Percentiles rank a stretch among this genome's conserved stretches.
Conservation (phyloP, 1,140 invertebrate species). For the Chrysomallon squamiferum region DNA sequence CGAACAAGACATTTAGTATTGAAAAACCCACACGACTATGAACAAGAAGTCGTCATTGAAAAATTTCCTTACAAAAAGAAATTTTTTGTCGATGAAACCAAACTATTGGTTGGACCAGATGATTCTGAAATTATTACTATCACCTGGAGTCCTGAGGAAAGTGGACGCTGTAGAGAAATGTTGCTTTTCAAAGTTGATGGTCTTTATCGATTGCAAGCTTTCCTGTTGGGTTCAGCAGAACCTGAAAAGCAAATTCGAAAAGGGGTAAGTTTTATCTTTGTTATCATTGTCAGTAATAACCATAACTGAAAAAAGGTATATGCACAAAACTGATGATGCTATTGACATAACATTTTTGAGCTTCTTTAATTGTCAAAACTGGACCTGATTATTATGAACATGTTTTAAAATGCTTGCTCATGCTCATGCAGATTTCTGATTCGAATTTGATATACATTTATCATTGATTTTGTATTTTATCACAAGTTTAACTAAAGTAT, state of each 20-base stretch:
- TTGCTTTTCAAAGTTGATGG: constrained; percentile 46
- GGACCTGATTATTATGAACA: too few species aligned
- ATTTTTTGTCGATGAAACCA: constrained; percentile 36
- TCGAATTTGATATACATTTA: too few species aligned
- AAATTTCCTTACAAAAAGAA: constrained; percentile 51
- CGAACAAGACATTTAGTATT: constrained; percentile 37
- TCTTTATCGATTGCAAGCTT: constrained; percentile 47
- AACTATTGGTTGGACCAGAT: constrained; percentile 39
- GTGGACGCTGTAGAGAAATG: constrained; percentile 48
- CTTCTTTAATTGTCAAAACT: background rate
- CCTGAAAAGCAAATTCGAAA: constrained; percentile 33
- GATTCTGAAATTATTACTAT: constrained; percentile 30
- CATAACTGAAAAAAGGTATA: too few species aligned
- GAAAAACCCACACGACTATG: constrained; percentile 52
- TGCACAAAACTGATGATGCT: background rate
- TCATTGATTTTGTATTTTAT: too few species aligned
- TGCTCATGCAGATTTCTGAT: too few species aligned
- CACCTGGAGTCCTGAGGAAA: constrained; percentile 45
- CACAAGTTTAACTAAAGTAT: too few species aligned
- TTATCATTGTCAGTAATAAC: too few species aligned
- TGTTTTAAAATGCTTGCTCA: too few species aligned
- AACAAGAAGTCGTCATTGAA: constrained; percentile 50
- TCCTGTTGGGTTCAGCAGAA: constrained; percentile 46
- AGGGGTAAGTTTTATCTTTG: background rate
- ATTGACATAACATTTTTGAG: too few species aligned